phyloP scores from a whole-genome alignment of 1,140 invertebrate genomes.

The Oryzaephilus surinamensis region DNA sequence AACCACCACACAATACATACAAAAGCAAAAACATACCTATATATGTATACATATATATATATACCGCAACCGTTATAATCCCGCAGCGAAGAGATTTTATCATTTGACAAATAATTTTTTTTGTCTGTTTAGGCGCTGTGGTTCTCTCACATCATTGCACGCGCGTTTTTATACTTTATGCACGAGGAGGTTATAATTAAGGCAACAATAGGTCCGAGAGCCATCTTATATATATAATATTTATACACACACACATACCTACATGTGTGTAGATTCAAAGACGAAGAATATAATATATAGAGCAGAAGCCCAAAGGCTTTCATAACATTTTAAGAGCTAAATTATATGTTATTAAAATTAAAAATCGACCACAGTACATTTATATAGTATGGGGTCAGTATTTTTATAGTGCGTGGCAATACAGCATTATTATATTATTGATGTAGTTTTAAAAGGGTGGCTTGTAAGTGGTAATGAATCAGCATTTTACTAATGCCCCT shows the following conservation, averaged over 20 bases:
- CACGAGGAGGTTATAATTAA: constrained; percentile 25
- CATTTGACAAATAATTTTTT: neutral
- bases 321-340: constrained; percentile 24
- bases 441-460: too few relatives aligned
- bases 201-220: constrained; percentile 22
- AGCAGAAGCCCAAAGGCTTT: constrained; percentile 23
- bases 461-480: constrained; percentile 18
- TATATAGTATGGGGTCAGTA: constrained; percentile 11
- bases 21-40: too few relatives aligned
- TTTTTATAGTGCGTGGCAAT: constrained; percentile 1
- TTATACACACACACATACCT: too few relatives aligned
- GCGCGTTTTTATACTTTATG: too few relatives aligned
- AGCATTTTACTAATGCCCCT: constrained; percentile 17
- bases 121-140: neutral
- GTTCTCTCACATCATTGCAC: too few relatives aligned
- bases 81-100: too few relatives aligned
- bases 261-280: too few relatives aligned
- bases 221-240: constrained; percentile 16
- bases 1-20: too few relatives aligned
- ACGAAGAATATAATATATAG: too few relatives aligned
- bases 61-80: too few relatives aligned
- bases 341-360: constrained; percentile 28
- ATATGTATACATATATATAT: too few relatives aligned
- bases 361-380: constrained; percentile 17
- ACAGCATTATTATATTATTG: too few relatives aligned